Base-by-base conservation (phyloP, 1,140 invertebrate genomes). In the Eupeodes corollae region DNA sequence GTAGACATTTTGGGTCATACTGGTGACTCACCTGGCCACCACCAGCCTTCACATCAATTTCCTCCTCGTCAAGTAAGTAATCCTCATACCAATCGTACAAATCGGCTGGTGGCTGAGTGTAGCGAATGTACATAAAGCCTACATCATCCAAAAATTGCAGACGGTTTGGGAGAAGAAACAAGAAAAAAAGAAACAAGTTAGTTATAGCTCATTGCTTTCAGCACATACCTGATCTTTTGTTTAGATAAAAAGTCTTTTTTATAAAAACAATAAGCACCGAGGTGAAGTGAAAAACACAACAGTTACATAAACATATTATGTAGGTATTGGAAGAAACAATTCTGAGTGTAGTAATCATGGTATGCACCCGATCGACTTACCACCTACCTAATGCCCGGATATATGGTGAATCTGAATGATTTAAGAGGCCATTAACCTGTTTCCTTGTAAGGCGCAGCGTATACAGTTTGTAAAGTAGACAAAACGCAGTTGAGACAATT, bases 21-120 rank as follows among this genome's bases (percentile, higher is more conserved):
- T 61, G 53, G 63, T 52, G 51, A 67, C 64, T 63, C 63, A 67
- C 63, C 69, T 94, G 89, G 19, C 95, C 96, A 45, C 93, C 92
- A 42, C 95, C 96, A 42, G 96, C 94, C 70, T 95, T 93, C 0
- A 95, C 91, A 70, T 99, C 96, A 44, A 99, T 73, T 67, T 96
- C 91, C 79, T 97, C 92, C 59, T 91, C 84, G 72, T 98, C 93
- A 64, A 95, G 91, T 49, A 99, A 73, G 73, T 98, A 99, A 13
- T 88, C 82, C 62, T 89, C 90, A 70, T 91, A 98, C 97, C 97
- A 99, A 59, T 88, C 85, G 76, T 93, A 95, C 44, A 99, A 73
- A 68, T 97, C 91, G 37, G 80, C 79, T 5, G 97, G 96, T 21
- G 92, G 93, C 68, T 98, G 92, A 12, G 92, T 97, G 67, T 93